Evolutionary conservation across 30 jellyfish, hydroid and myxozoan genomes (phyloP).

Genomic region (Turritopsis dohrnii): DNA sequence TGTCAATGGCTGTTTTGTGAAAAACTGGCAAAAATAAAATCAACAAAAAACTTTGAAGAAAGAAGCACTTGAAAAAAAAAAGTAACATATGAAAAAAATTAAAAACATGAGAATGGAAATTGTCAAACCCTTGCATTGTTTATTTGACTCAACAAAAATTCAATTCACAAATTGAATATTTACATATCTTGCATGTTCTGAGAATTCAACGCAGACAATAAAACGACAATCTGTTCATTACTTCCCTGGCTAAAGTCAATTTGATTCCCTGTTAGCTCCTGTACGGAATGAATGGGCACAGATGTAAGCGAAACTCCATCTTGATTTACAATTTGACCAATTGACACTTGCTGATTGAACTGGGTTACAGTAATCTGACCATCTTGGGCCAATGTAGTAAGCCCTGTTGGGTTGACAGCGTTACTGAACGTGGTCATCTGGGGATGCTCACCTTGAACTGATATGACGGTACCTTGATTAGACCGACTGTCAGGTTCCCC

Average conservation of each 20-base stretch:
- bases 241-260: slow-evolving; percentile 29
- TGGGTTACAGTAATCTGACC: slow-evolving; percentile 8
- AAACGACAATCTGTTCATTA: slow-evolving; percentile 39
- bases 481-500: not conserved
- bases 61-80: too few species aligned
- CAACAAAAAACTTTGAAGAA: too few species aligned
- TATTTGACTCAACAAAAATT: not conserved
- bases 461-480: slow-evolving; percentile 20
- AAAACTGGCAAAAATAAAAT: too few species aligned
- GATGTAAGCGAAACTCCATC: slow-evolving; percentile 35
- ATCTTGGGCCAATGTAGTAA: slow-evolving; percentile 11
- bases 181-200: slow-evolving; percentile 30
- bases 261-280: slow-evolving; percentile 17
- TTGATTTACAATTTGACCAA: slow-evolving; percentile 36
- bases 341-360: slow-evolving; percentile 21
- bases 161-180: not conserved
- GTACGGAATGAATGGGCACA: slow-evolving; percentile 39
- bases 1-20: too few species aligned
- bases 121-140: not conserved
- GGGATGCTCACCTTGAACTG: slow-evolving; percentile 18
- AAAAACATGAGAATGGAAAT: too few species aligned
- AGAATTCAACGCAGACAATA: slow-evolving; percentile 27
- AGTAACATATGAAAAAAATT: too few species aligned
- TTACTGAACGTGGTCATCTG: not conserved
- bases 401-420: not conserved